Evolutionary conservation across 2,888 invertebrate species (phyloP).

Genomic region (Vandiemenella viatica): DNA sequence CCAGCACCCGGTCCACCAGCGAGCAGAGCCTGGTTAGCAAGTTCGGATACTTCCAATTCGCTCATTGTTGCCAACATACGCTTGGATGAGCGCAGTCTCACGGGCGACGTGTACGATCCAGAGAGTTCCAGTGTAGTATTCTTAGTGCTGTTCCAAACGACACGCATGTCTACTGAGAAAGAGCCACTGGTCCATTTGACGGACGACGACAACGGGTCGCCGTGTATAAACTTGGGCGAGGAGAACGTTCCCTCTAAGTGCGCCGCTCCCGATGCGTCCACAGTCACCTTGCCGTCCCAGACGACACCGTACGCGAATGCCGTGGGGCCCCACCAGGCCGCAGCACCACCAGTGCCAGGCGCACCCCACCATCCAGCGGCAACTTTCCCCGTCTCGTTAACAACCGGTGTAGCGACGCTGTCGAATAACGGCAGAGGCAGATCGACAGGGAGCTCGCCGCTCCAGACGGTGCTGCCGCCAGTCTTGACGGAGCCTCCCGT

Average conservation of each 20-base stretch:
- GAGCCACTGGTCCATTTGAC: constrained; percentile 7
- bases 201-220: too few relatives aligned
- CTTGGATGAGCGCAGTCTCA: background rate
- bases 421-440: constrained; percentile 9
- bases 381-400: background rate
- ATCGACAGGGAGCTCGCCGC: constrained; percentile 7
- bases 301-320: background rate
- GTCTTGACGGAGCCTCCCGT: background rate
- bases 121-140: background rate
- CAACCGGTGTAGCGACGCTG: background rate
- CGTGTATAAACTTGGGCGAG: too few relatives aligned
- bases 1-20: background rate
- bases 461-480: constrained; percentile 3
- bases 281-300: background rate
- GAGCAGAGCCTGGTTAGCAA: background rate
- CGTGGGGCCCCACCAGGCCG: too few relatives aligned
- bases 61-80: too few relatives aligned
- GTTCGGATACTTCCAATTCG: too few relatives aligned
- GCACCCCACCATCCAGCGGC: too few relatives aligned
- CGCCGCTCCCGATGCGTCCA: background rate
- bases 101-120: background rate
- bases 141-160: background rate
- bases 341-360: too few relatives aligned
- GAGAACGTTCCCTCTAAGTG: too few relatives aligned
- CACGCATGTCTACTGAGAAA: background rate